Evolutionary conservation across 2,888 invertebrate genomes (phyloP).

Genomic region (Stratiomys singularior): DNA sequence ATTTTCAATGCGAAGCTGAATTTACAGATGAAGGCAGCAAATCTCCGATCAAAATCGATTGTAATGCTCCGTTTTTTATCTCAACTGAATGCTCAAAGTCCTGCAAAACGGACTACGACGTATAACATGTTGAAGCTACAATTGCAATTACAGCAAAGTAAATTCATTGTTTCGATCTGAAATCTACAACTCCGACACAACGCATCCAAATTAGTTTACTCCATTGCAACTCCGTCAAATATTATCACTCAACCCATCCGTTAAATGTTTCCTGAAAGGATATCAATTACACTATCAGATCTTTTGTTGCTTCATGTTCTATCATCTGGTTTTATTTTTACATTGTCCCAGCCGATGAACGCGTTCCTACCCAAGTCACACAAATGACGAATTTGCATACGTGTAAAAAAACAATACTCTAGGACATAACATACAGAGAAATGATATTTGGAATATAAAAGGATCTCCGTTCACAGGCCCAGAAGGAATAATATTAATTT

Average conservation of each 20-base stretch:
- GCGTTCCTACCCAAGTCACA: constrained; percentile 38
- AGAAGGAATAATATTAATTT: constrained; percentile 50
- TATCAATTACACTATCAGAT: constrained; percentile 50
- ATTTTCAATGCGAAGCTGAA: too few relatives aligned
- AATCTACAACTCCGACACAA: not conserved
- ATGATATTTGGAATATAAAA: constrained; percentile 42
- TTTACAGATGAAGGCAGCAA: too few relatives aligned
- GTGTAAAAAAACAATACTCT: constrained; percentile 49
- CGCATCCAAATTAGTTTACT: constrained; percentile 30
- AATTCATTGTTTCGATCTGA: too few relatives aligned
- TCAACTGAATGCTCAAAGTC: too few relatives aligned
- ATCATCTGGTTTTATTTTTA: constrained; percentile 42
- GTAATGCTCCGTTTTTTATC: too few relatives aligned
- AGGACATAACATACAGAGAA: constrained; percentile 40
- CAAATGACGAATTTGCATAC: constrained; percentile 50
- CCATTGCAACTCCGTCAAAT: not conserved
- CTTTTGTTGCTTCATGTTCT: constrained; percentile 33
- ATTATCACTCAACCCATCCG: not conserved
- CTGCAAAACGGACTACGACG: too few relatives aligned
- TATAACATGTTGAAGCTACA: too few relatives aligned
- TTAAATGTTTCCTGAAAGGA: constrained; percentile 39
- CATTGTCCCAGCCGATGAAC: constrained; percentile 2
- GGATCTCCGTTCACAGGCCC: constrained; percentile 26
- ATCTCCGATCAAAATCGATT: too few relatives aligned
- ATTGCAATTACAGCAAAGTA: too few relatives aligned